Conservation (phyloP, 2,113 vertebrate genomes). For the Gambusia affinis region DNA sequence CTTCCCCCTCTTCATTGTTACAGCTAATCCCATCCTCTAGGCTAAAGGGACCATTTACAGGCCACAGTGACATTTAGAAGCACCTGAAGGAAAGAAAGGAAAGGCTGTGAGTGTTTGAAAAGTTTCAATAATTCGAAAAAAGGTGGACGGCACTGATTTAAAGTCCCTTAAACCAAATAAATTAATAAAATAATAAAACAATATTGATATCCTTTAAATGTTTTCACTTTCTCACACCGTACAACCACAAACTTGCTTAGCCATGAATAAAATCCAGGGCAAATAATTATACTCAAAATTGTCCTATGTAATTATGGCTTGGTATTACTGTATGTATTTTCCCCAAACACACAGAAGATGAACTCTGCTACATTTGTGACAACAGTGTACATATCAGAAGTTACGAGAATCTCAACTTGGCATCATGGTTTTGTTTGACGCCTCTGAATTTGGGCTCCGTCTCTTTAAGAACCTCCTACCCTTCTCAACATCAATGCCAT, state of each 20-base stretch:
- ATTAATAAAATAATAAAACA: not conserved
- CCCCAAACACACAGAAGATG: no score
- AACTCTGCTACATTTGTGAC: no score
- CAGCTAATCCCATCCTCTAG: slow-evolving; percentile 28
- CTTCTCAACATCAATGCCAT: no score
- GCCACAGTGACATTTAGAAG: slow-evolving; percentile 10
- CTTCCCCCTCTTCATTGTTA: not conserved
- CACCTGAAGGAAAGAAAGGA: not conserved
- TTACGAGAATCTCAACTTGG: no score
- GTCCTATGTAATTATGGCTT: no score
- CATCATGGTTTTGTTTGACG: no score
- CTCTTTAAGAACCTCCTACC: no score
- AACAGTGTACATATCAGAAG: no score
- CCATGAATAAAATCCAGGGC: no score
- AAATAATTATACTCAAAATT: no score
- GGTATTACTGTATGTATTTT: no score
- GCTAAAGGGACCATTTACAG: slow-evolving; percentile 13
- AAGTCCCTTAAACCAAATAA: not conserved
- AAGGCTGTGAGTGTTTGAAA: not conserved
- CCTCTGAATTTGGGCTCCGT: no score
- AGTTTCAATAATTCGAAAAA: not conserved
- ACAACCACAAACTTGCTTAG: not conserved
- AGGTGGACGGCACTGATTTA: not conserved
- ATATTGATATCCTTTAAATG: not conserved
- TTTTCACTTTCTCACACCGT: not conserved